Evolutionary conservation across 2,113 vertebrate species (phyloP).

Genomic region (Scytalopus superciliaris): DNA sequence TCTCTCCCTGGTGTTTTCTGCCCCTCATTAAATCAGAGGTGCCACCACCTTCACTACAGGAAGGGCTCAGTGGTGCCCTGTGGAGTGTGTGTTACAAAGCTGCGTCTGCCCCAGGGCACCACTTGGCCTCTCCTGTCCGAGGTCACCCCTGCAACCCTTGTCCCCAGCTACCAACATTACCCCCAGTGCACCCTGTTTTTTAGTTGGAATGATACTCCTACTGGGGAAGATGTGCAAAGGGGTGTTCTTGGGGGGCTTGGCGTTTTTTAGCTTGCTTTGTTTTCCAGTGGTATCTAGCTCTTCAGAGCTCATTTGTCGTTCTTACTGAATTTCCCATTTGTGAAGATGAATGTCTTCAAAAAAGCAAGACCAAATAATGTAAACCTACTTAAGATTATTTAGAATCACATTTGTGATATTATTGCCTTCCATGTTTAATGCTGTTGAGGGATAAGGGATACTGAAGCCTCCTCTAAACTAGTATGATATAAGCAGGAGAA

Average conservation of each 20-base stretch:
- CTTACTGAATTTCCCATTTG: not conserved
- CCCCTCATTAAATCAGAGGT: not conserved
- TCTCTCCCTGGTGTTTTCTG: not conserved
- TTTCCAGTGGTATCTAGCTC: not conserved
- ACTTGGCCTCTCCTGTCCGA: not conserved
- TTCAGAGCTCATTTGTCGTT: not conserved
- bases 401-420: not conserved
- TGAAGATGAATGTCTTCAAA: not conserved
- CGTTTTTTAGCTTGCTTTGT: not conserved
- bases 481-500: not conserved
- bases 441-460: not conserved
- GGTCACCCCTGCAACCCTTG: not conserved
- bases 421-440: not conserved
- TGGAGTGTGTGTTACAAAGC: not conserved
- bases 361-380: not conserved
- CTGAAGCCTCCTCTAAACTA: not conserved
- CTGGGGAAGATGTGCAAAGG: fast-evolving
- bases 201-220: not conserved
- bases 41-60: not conserved
- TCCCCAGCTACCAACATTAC: too few relatives aligned
- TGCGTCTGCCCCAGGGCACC: not conserved
- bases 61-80: not conserved
- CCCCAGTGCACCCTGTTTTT: not conserved
- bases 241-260: not conserved
- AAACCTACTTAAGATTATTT: not conserved